Percentiles rank a stretch among this genome's conserved stretches.
phyloP scores from a whole-genome alignment of 2,113 vertebrate genomes.

The Dunckerocampus dactyliophorus region DNA sequence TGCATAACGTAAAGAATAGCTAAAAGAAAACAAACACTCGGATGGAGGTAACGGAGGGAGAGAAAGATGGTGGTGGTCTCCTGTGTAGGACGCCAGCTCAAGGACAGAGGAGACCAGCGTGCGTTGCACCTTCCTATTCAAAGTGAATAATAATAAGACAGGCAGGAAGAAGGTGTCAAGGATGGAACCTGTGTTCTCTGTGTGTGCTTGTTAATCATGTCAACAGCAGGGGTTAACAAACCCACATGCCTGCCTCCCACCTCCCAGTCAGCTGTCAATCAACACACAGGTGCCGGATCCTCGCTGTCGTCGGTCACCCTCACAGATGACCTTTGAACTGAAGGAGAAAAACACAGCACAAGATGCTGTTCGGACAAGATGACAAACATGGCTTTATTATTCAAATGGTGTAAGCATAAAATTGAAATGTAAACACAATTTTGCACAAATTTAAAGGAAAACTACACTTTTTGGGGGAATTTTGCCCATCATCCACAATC shows the following conservation, averaged over 20 bases:
- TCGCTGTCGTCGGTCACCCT: neutral
- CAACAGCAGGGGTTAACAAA: constrained; percentile 55
- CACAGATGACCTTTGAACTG: constrained; percentile 41
- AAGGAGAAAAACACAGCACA: neutral
- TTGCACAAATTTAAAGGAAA: too few relatives aligned
- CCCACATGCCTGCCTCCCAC: too few relatives aligned
- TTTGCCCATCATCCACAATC: too few relatives aligned
- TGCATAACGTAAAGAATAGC: constrained; percentile 53
- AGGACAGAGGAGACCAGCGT: constrained; percentile 63
- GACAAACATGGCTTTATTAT: too few relatives aligned
- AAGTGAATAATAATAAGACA: constrained; percentile 63
- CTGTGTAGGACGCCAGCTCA: constrained; percentile 51
- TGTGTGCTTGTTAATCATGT: constrained; percentile 50
- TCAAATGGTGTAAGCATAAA: too few relatives aligned
- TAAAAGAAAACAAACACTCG: constrained; percentile 11
- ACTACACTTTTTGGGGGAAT: too few relatives aligned
- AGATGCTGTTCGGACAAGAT: too few relatives aligned
- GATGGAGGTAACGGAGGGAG: constrained; percentile 18
- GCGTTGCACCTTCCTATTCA: constrained; percentile 55
- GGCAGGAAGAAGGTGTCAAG: constrained; percentile 43
- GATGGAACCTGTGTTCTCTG: constrained; percentile 26
- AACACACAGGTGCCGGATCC: constrained; percentile 13
- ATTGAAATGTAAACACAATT: too few relatives aligned
- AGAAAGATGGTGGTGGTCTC: constrained; percentile 44
- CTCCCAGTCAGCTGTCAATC: constrained; percentile 63